Evolutionary conservation across 2,113 vertebrate species (phyloP), one percentile per base, ranked within the genome.

Genomic region (Danionella cerebrum): DNA sequence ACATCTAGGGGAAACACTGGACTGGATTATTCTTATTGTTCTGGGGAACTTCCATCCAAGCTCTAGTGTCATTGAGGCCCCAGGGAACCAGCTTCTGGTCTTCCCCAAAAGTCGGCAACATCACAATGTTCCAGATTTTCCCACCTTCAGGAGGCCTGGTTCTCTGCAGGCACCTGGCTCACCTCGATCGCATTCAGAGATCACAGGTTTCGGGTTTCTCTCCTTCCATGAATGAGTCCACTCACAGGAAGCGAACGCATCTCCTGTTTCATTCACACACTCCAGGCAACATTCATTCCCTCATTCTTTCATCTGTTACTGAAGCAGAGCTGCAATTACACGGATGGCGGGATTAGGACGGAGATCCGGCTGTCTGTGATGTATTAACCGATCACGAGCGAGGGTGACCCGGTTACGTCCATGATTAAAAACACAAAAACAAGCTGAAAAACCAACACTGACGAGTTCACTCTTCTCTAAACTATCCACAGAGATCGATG

Each of bases 171-270:
- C 58, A 60, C 41, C 39, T 60, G 25, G 14, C 9, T 31, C 24
- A 45, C 58, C 39, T 41, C 8, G 5, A 25, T 22, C 29, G n/a
- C 33, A 57, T 59, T 31, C 41, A 60, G 39, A 60, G 74, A 47
- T 67, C 76, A 76, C 76, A 29, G 21, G 14, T 59, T 41, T 44
- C 70, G 27, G 13, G 64, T 47, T 54, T 66, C 35, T 27, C 29
- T 35, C 36, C 38, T 9, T 2, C 16, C 18, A 6, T 7, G 51
- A 33, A 1, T 33, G 29, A 2, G 29, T 2, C 14, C 14, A 27
- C 22, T 9, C n/a, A 42, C 39, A 21, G 14, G 39, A 29, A 45
- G 41, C 11, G 25, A 7, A 3, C 44, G 39, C 16, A 31, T 3
- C 39, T 1, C 13, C 11, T 6, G 31, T 16, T 29, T 38, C 24